Base-by-base conservation (phyloP, 2,113 vertebrate genomes). In the Caloenas nicobarica region DNA sequence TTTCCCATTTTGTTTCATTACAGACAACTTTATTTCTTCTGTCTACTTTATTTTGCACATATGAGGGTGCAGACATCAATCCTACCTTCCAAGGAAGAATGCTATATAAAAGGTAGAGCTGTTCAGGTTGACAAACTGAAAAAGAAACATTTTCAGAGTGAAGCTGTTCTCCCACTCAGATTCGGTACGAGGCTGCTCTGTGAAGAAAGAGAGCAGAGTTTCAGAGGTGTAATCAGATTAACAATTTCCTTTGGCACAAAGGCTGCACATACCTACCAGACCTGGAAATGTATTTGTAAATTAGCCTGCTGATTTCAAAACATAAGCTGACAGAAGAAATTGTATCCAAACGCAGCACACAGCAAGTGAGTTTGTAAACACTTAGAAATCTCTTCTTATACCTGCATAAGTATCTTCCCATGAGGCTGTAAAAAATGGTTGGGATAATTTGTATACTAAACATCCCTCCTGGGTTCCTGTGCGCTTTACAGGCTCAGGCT, bases 131-230 rank as follows among this genome's bases (percentile, higher is more conserved):
- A 99, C 99, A 96, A 99, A 99, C 97, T 99, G 99, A 97, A 99
- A 99, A 95, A 99, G 98, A 98, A 99, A 99, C 99, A 99, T 99
- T 98, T 99, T 99, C 97, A 99, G 97, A 90, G 99, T 99, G 91
- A 99, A 99, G 98, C 99, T 99, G 98, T 99, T 99, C 97, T 99
- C 99, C 98, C 99, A 99, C 95, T 99, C 99, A 0, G 99, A 98
- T 97, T 99, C 99, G 1, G 99, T 99, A 93, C 99, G 99, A 68
- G 99, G 99, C 98, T 99, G 98, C 97, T 99, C 98, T 99, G 99
- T 99, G 97, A 96, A 97, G 18, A 95, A 44, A 93, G 78, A 93
- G 18, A 97, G 72, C 46, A 96, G 51, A 95, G 38, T 87, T 94
- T 94, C 92, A 98, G 80, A 91, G 14, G 11, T 65, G 76, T 65